A percentile compares a stretch with the other conserved stretches of the same genome.
Conservation (phyloP, 2,888 invertebrate species). For the Drosophila diplacantha region DNA sequence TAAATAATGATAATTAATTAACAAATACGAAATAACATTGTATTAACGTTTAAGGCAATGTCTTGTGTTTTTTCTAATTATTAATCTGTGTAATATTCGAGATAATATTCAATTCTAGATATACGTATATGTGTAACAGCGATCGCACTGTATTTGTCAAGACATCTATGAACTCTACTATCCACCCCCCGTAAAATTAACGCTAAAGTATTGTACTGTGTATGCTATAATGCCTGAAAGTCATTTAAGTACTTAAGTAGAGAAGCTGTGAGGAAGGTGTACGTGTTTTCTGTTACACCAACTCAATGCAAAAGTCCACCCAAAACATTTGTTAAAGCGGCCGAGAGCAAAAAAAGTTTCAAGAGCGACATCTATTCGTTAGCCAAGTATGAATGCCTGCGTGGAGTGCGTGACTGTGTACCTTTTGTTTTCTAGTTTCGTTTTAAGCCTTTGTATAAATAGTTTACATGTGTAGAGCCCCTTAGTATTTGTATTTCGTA, state of each 20-base stretch:
- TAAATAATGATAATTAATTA: constrained; percentile 13
- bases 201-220: constrained; percentile 61
- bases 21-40: constrained; percentile 11
- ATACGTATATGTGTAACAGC: constrained; percentile 20
- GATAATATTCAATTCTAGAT: constrained; percentile 45
- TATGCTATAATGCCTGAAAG: constrained; percentile 43
- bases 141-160: constrained; percentile 48
- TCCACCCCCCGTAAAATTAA: constrained; percentile 17
- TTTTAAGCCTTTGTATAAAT: constrained; percentile 29
- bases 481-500: constrained; percentile 25
- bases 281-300: constrained; percentile 25
- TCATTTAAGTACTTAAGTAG: constrained; percentile 49
- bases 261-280: constrained; percentile 20
- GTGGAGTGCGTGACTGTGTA: constrained; percentile 27
- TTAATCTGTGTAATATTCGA: constrained; percentile 52
- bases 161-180: constrained; percentile 39
- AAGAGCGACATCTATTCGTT: constrained; percentile 33
- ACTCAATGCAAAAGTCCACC: constrained; percentile 37
- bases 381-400: constrained; percentile 19
- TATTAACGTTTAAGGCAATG: constrained; percentile 31
- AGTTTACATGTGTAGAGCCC: constrained; percentile 4
- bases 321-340: constrained; percentile 23
- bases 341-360: constrained; percentile 13
- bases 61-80: constrained; percentile 39
- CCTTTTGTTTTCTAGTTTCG: constrained; percentile 17